Percentiles rank a stretch among this genome's conserved stretches.
These are phyloP conservation scores for Dynastes grantii DNA, from an alignment of 2,888 invertebrate species.

Conservation along the genomic window DNA sequence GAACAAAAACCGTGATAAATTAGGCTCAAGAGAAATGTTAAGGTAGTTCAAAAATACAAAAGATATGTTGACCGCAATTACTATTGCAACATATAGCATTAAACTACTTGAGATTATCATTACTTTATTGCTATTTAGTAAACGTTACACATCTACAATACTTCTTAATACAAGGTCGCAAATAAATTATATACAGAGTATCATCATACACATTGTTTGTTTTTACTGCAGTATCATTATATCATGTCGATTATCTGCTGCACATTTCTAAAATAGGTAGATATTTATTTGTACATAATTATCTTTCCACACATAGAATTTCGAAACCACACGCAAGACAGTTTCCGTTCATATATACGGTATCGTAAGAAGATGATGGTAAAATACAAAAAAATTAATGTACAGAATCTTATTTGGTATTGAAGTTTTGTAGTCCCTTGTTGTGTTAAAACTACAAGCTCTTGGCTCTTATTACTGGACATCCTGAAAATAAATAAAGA, in stretches of 20 bases:
- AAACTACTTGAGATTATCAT: slow-evolving; percentile 18
- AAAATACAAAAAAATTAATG: slow-evolving; percentile 34
- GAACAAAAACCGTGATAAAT: too few relatives aligned
- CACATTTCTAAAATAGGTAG: slow-evolving; percentile 15
- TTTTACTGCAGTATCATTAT: slow-evolving; percentile 9
- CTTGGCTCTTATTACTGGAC: slow-evolving; percentile 57
- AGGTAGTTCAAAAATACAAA: too few relatives aligned
- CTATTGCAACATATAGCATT: not conserved
- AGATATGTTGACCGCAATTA: too few relatives aligned
- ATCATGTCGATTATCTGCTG: not conserved
- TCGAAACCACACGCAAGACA: slow-evolving; percentile 26
- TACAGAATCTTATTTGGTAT: slow-evolving; percentile 51
- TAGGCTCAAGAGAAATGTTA: too few relatives aligned
- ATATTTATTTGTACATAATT: slow-evolving; percentile 37
- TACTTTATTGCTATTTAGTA: slow-evolving; percentile 50
- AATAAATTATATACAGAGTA: slow-evolving; percentile 53
- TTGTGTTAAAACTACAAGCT: slow-evolving; percentile 52
- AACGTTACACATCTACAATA: slow-evolving; percentile 46
- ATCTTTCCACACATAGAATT: slow-evolving; percentile 28
- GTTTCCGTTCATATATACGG: slow-evolving; percentile 8
- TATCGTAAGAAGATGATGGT: not conserved
- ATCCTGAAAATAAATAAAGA: slow-evolving; percentile 56
- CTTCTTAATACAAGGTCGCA: slow-evolving; percentile 43
- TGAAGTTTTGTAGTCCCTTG: slow-evolving; percentile 18
- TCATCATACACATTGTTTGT: slow-evolving; percentile 13